Evolutionary conservation across 37 sponge, comb jelly and placozoan species (phyloP).

Genomic region (Aphrocallistes beatrix): DNA sequence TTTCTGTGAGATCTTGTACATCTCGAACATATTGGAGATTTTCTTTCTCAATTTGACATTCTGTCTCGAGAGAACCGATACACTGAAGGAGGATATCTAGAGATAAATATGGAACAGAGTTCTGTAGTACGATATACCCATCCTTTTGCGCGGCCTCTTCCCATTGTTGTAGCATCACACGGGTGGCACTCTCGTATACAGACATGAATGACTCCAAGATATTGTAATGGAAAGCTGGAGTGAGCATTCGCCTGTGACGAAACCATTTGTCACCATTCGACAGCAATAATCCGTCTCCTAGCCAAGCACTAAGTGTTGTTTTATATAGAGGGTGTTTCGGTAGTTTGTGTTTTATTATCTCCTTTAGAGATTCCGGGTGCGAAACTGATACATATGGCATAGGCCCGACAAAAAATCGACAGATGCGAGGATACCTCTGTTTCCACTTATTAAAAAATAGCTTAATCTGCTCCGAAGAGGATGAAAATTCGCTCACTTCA

Average conservation of each 20-base stretch:
- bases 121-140: neutral
- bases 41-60: neutral
- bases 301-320: neutral
- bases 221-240: neutral
- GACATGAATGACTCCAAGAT: neutral
- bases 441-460: neutral
- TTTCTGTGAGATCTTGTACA: neutral
- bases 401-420: neutral
- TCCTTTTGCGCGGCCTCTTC: neutral
- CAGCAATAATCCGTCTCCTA: neutral
- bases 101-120: neutral
- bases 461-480: neutral
- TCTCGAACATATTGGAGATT: neutral
- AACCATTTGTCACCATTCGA: conserved; percentile 14
- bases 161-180: neutral
- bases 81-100: neutral
- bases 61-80: neutral
- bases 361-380: neutral
- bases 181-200: neutral
- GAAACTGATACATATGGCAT: neutral
- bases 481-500: neutral
- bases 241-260: neutral
- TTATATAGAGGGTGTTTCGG: neutral
- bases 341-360: neutral
- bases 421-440: neutral